Conservation (phyloP, 1,140 invertebrate species). For the Sesamia nonagrioides region DNA sequence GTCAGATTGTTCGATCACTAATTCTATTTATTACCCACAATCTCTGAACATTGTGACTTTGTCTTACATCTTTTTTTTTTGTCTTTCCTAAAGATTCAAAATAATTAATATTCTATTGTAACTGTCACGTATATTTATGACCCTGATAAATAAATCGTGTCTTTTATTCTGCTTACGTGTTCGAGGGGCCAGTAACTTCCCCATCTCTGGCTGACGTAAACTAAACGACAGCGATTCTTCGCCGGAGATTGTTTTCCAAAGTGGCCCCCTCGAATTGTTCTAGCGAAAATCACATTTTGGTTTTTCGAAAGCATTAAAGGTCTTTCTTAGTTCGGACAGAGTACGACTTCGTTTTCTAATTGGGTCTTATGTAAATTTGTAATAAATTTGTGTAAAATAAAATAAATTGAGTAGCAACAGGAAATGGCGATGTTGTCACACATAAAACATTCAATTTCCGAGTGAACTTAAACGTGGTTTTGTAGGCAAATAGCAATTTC, state of each 20-base stretch:
- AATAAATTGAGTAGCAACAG: slow-evolving; percentile 31
- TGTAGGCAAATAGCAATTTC: slow-evolving; percentile 41
- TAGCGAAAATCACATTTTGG: slow-evolving; percentile 46
- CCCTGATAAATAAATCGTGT: slow-evolving; percentile 46
- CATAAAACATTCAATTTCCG: slow-evolving; percentile 45
- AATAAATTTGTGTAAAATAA: background rate
- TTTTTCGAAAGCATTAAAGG: slow-evolving; percentile 57
- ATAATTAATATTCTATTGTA: slow-evolving; percentile 41
- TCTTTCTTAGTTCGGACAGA: background rate
- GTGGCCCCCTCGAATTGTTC: slow-evolving; percentile 31
- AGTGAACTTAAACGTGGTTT: slow-evolving; percentile 37
- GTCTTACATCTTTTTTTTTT: slow-evolving; percentile 5
- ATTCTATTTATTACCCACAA: slow-evolving; percentile 9
- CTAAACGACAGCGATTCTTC: slow-evolving; percentile 55
- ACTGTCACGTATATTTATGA: slow-evolving; percentile 28
- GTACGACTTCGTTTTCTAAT: slow-evolving; percentile 18
- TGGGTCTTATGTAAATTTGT: background rate
- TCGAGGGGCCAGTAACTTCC: slow-evolving; percentile 12
- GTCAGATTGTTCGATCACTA: background rate
- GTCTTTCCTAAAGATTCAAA: slow-evolving; percentile 7
- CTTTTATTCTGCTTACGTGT: slow-evolving; percentile 56
- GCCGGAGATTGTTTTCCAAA: slow-evolving; percentile 63
- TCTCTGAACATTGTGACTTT: background rate
- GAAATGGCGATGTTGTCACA: slow-evolving; percentile 37
- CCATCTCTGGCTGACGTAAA: slow-evolving; percentile 55